Base-by-base conservation (phyloP, 2,888 invertebrate species). In the Punctoribates punctum region DNA sequence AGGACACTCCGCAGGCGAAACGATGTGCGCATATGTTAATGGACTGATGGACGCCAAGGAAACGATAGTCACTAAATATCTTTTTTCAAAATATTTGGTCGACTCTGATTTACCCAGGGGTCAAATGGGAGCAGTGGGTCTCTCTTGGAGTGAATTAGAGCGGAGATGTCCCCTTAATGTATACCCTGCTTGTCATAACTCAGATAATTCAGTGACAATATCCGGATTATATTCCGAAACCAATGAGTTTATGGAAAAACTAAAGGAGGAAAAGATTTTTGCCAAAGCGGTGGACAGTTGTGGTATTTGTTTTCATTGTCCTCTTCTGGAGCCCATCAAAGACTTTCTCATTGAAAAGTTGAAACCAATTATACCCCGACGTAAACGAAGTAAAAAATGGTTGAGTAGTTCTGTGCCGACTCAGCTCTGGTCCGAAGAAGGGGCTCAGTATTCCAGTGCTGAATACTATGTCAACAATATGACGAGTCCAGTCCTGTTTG, bases 391-490 rank as follows among this genome's bases (percentile, higher is more conserved):
- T 0, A 79, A 88, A 0, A 89, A 90, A 81, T 99, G 98, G 98
- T 87, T 98, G 76, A 94, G 94, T 78, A 92, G 94, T 27, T 96
- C 96, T 74, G 91, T 98, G 81, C 94, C 96, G 0, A 90, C 92
- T 84, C 86, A 87, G 3, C 88, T 90, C 67, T 96, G 96, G 96
- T 34, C 8, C 3, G 87, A 89, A 0, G 88, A 91, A 0, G 83
- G 93, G 57, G 92, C 95, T 0, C 88, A 89, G 83, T 86, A 89
- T 81, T 94, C 94, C 78, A 94, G 94, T 72, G 91, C 94, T 0
- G 92, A 91, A 48, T 99, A 99, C 85, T 96, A 96, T 84, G 96
- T 95, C 34, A 96, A 97, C 87, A 97, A 97, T 85, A 87, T 97
- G 80, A 86, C 96, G 77, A 95, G 94, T 75, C 95, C 96, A 15